These are phyloP conservation scores for Sylvilagus floridanus DNA, from an alignment of 2,797 vertebrate genomes.

Conservation along the genomic window DNA sequence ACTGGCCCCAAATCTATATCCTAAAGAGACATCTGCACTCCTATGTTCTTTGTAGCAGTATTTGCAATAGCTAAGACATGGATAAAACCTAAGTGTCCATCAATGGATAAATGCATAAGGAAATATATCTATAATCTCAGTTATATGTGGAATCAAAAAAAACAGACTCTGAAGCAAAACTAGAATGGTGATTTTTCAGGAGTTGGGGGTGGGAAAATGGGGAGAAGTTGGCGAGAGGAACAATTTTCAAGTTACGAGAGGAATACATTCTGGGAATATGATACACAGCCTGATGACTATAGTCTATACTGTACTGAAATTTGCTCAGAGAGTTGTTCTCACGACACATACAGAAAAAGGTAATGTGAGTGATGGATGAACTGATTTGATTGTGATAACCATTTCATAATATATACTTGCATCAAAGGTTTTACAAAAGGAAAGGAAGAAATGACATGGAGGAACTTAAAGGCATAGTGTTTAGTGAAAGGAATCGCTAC, in stretches of 20 bases:
- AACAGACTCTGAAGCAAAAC: neutral
- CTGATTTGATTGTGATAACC: neutral
- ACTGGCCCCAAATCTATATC: neutral
- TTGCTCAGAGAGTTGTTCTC: neutral
- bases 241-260: neutral
- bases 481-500: conserved; percentile 8
- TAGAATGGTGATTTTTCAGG: neutral
- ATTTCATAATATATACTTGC: neutral
- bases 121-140: neutral
- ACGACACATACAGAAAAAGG: neutral
- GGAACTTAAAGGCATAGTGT: neutral
- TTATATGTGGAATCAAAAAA: neutral
- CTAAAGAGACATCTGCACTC: neutral
- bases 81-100: neutral
- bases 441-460: neutral
- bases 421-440: neutral
- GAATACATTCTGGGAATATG: neutral
- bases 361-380: neutral
- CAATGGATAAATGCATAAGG: neutral
- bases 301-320: neutral
- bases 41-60: neutral
- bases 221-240: neutral
- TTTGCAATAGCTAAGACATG: neutral
- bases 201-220: no score
- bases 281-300: neutral